These are phyloP conservation scores for Eretmochelys imbricata DNA, from an alignment of 2,113 vertebrate species.

Conservation along the genomic window DNA sequence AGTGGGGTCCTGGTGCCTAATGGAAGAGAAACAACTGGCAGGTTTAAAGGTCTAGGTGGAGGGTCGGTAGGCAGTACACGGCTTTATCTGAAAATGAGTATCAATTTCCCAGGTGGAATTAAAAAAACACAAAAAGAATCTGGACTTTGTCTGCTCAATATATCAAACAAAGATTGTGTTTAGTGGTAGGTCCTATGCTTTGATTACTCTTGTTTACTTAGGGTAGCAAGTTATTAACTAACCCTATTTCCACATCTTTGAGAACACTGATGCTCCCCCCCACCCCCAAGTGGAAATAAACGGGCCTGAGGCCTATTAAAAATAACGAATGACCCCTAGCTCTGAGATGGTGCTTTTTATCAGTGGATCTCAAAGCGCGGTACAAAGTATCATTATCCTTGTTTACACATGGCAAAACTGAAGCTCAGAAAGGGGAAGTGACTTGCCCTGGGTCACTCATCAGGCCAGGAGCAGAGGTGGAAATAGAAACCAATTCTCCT, in stretches of 20 bases:
- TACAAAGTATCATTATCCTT: too few relatives aligned
- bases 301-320: too few relatives aligned
- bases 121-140: background rate
- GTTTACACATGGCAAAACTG: background rate
- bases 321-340: too few relatives aligned
- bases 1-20: background rate
- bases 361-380: background rate
- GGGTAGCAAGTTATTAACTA: background rate
- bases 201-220: background rate
- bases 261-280: background rate
- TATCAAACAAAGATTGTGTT: background rate
- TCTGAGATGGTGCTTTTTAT: background rate
- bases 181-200: background rate
- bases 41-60: background rate
- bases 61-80: background rate
- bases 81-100: background rate
- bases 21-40: background rate
- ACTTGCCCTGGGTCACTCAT: too few relatives aligned
- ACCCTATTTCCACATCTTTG: background rate
- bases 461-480: background rate
- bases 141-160: background rate
- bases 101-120: background rate
- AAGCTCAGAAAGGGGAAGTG: background rate
- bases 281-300: too few relatives aligned
- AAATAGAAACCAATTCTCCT: background rate